Conservation (phyloP, 1,140 invertebrate species). For the Euglossa dilemma region DNA sequence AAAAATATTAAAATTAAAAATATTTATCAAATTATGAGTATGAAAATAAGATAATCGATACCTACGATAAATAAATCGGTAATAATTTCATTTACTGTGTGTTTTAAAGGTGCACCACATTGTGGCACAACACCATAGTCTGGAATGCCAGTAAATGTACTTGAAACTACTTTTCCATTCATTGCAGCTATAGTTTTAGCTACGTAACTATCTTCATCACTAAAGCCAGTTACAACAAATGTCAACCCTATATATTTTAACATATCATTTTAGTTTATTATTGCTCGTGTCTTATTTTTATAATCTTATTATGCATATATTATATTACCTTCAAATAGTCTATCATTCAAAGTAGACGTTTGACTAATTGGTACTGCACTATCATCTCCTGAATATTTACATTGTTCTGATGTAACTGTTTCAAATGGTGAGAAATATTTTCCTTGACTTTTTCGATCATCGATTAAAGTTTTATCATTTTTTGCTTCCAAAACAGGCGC, state of each 20-base stretch:
- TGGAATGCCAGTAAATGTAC: constrained; percentile 80
- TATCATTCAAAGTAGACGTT: constrained; percentile 51
- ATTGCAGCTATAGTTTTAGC: constrained; percentile 77
- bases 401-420: background rate
- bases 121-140: constrained; percentile 85
- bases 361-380: constrained; percentile 60
- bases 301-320: background rate
- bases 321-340: constrained; percentile 66
- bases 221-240: constrained; percentile 80
- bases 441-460: background rate
- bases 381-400: constrained; percentile 37
- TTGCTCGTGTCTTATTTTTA: background rate
- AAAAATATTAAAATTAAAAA: constrained; percentile 22
- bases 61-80: constrained; percentile 84
- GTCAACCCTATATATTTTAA: constrained; percentile 71
- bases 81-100: constrained; percentile 83
- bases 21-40: background rate
- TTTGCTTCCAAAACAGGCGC: background rate
- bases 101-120: constrained; percentile 71
- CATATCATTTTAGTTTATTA: constrained; percentile 2
- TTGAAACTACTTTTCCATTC: constrained; percentile 81
- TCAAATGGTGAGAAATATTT: background rate
- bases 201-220: constrained; percentile 77
- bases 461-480: background rate
- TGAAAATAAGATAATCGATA: constrained; percentile 15